Base-by-base conservation (phyloP, 35 echinoderm and acorn worm genomes). In the Hemicentrotus pulcherrimus region DNA sequence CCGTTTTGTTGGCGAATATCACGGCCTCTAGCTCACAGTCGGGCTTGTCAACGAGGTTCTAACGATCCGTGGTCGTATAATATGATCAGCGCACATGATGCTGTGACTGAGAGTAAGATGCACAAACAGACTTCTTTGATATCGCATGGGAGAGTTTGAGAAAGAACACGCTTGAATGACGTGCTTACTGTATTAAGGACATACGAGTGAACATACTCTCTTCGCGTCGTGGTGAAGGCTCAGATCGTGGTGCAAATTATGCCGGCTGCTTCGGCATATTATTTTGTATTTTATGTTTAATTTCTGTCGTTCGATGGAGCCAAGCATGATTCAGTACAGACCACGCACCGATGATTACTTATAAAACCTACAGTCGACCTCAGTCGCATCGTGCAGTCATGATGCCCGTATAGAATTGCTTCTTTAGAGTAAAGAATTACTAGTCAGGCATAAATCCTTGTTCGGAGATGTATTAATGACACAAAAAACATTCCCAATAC, bases 1-100 rank as follows among this genome's bases (percentile, higher is more conserved):
- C 88, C 88, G 46, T 47, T 33, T 33, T 32, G 88, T 47, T 90
- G 88, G 88, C 88, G 88, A 90, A 90, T 45, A 90, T 90, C 30
- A 90, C 88, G 24, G 88, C 88, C 88, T 33, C 88, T 90, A n/a
- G 65, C 65, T 78, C 65, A 78, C 22, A 28, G 65, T 78, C 65
- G 65, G 28, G 65, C 22, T 78, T 78, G 65, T 28, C 24, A 78
- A 28, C 65, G 65, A 78, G 65, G 28, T 78, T 78, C 65, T 78
- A 78, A 78, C 65, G 65, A 78, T 78, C 65, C 65, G 19, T 78
- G 19, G 22, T 78, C 65, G 28, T 78, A n/a, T 78, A n/a, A 22
- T 6, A 78, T 78, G 65, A 22, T 78, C 50, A 55, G 50, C 10
- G 50, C 50, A 55, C 50, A 15, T 2, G 50, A n/a, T 59, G 52